Evolutionary conservation across 2,113 vertebrate species (phyloP).

Genomic region (Stigmatopora argus): DNA sequence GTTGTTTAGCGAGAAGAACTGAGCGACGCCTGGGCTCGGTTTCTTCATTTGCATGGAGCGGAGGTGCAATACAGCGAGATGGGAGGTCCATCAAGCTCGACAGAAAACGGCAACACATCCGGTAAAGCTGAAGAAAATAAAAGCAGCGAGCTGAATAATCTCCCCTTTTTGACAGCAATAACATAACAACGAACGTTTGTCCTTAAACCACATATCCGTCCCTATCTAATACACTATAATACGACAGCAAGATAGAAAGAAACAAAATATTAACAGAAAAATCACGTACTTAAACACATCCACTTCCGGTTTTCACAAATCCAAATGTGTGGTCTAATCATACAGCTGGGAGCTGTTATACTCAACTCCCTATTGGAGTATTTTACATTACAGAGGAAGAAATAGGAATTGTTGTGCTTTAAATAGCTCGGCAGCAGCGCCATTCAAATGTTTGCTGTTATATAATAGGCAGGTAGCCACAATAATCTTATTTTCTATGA

Average conservation of each 20-base stretch:
- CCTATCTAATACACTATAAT: background rate
- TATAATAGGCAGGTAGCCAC: background rate
- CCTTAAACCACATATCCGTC: background rate
- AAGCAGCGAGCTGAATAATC: background rate
- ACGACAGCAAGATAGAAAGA: background rate
- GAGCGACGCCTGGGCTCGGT: slow-evolving; percentile 39
- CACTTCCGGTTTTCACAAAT: slow-evolving; percentile 7
- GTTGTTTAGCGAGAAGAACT: slow-evolving; percentile 48
- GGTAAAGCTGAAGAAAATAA: slow-evolving; percentile 31
- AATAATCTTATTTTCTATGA: slow-evolving; percentile 1
- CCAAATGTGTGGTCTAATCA: background rate
- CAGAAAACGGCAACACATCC: background rate
- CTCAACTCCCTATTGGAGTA: slow-evolving; percentile 43
- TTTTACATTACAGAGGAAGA: slow-evolving; percentile 16
- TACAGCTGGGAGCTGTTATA: slow-evolving; percentile 18
- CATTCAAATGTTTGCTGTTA: slow-evolving; percentile 2
- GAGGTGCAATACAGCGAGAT: slow-evolving; percentile 39
- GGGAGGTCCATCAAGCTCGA: background rate
- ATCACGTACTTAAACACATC: background rate
- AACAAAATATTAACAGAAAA: background rate
- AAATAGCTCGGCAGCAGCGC: slow-evolving; percentile 40
- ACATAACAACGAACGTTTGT: background rate
- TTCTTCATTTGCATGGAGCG: slow-evolving; percentile 53
- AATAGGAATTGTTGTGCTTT: slow-evolving; percentile 33
- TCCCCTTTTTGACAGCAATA: background rate